Base-by-base conservation (phyloP, 2,113 vertebrate genomes). In the Meriones unguiculatus region DNA sequence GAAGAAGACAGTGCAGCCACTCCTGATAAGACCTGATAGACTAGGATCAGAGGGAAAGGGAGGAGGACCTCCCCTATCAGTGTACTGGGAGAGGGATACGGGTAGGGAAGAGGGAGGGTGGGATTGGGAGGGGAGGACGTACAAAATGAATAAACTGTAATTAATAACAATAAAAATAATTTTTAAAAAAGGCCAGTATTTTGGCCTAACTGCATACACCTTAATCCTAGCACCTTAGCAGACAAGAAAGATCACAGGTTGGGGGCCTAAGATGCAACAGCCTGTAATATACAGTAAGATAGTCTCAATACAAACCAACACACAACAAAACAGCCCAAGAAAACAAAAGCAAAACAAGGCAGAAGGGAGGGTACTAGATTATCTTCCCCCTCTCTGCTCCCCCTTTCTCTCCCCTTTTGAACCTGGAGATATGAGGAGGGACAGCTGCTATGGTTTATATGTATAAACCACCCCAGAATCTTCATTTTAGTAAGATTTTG, bases 401-500 rank as follows among this genome's bases (percentile, higher is more conserved):
- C 15, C 77, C 86, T 69, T 14, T 10, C 17, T 46, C 87, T 57
- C 46, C 89, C 88, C 14, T 57, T 59, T 89, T 89, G 64, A 90
- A 54, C 24, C 54, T 80, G 57, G 28, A 85, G 59, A 86, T 4
- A 92, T 91, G 35, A 1, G 46, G 18, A 17, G n/a, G 41, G 54
- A 57, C 14, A 91, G 30, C 5, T 64, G 41, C 20, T 5, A 88
- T 46, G 24, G 57, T 17, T 75, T 80, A 88, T 35, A 64, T 9
- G 50, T 0, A 82, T 64, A 64, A 93, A 84, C 78, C 41, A 81
- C 62, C 18, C 7, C 38, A 80, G 59, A 93, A 80, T 70, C 85
- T 87, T 87, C 46, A n/a, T 85, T 88, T 85, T 41, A 88, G 57
- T 72, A 95, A 95, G 67, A 86, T 87, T 87, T 94, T 46, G 86